Evolutionary conservation across 2,113 vertebrate genomes (phyloP).

Genomic region (Tachycineta bicolor): DNA sequence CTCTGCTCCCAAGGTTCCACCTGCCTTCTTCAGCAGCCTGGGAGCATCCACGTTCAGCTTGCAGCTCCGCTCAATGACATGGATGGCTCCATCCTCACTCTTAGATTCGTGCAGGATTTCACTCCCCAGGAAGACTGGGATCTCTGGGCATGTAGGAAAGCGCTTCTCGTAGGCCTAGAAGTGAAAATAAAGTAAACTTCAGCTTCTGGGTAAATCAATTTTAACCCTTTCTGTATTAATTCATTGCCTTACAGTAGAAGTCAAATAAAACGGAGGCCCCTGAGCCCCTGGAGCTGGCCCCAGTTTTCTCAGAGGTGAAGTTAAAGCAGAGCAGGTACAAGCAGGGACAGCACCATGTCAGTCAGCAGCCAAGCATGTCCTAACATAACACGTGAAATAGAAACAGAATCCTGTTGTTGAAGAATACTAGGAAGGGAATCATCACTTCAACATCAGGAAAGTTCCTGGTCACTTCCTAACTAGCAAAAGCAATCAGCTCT

Average conservation of each 20-base stretch:
- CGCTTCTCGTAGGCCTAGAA: conserved; percentile 83
- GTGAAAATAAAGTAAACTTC: background rate
- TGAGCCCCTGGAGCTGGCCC: background rate
- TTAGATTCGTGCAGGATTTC: conserved; percentile 76
- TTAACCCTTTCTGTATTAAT: background rate
- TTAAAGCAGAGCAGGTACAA: background rate
- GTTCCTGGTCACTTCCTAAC: background rate
- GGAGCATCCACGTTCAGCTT: conserved; percentile 84
- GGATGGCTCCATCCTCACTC: conserved; percentile 76
- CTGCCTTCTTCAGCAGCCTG: conserved; percentile 81
- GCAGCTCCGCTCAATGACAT: conserved; percentile 82
- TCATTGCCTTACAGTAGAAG: background rate
- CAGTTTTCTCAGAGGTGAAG: background rate
- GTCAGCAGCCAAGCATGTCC: background rate
- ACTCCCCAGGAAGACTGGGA: conserved; percentile 84
- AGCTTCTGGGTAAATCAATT: background rate
- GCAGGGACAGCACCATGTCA: background rate
- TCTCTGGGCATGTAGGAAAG: conserved; percentile 83
- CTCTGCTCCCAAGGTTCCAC: background rate
- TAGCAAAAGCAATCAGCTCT: background rate
- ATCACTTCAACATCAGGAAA: background rate
- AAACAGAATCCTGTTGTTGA: background rate
- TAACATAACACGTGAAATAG: background rate
- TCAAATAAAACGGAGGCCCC: background rate
- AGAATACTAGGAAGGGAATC: background rate